These are phyloP conservation scores for Notodonta ziczac DNA, from an alignment of 2,888 invertebrate species.

Conservation along the genomic window DNA sequence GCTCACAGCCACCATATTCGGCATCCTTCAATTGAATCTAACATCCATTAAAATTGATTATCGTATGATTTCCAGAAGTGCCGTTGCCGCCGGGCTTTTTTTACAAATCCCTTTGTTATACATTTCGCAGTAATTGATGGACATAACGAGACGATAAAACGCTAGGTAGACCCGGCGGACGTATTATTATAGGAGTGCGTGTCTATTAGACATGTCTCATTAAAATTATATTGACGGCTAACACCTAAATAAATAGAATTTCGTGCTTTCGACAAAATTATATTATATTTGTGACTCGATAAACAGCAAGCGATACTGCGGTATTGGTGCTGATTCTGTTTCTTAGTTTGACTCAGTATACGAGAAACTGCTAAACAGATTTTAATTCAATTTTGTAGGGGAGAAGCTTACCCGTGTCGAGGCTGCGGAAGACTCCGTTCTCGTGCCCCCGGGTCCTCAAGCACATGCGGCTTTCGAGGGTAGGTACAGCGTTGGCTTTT, in stretches of 20 bases:
- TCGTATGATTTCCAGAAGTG: neutral
- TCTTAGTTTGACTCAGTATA: no score
- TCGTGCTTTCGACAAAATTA: conserved; percentile 3
- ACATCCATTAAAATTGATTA: conserved; percentile 3
- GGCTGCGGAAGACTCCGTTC: no score
- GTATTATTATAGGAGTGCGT: conserved; percentile 26
- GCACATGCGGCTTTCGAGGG: no score
- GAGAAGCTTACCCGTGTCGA: no score
- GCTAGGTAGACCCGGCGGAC: neutral
- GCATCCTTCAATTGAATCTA: neutral
- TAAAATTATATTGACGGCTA: conserved; percentile 31
- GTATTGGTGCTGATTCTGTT: neutral
- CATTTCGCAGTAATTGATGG: conserved; percentile 6
- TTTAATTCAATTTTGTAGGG: no score
- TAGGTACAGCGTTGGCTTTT: no score
- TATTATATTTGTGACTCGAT: neutral
- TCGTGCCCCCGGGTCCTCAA: no score
- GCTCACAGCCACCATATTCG: neutral
- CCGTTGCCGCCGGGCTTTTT: conserved; percentile 2
- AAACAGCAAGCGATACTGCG: neutral
- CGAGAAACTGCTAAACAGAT: no score
- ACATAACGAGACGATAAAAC: conserved; percentile 18
- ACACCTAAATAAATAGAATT: conserved; percentile 26
- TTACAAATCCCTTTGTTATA: conserved; percentile 2
- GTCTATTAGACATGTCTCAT: conserved; percentile 41